A percentile compares a stretch with the other conserved stretches of the same genome.
Evolutionary conservation across 2,888 invertebrate species (phyloP).

Genomic region (Cybosia mesomella): DNA sequence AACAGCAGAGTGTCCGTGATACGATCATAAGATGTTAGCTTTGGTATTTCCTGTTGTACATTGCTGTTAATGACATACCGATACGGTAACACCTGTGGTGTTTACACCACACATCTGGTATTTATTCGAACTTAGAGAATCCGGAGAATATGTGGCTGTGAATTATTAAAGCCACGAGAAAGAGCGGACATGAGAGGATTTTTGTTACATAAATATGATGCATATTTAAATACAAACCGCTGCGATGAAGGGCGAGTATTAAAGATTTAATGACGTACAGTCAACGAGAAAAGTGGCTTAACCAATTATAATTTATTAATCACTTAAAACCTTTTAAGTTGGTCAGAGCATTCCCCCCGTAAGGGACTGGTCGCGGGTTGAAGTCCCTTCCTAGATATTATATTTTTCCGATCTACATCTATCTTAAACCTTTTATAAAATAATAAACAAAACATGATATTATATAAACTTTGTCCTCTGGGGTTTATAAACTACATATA

Average conservation of each 20-base stretch:
- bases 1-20: neutral
- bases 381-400: no score
- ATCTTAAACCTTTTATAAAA: no score
- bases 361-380: no score
- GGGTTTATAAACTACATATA: no score
- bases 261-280: neutral
- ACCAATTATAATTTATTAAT: no score
- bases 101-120: conserved; percentile 1
- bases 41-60: conserved; percentile 28
- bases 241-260: neutral
- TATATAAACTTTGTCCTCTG: no score
- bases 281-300: no score
- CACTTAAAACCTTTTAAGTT: no score
- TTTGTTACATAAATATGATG: neutral
- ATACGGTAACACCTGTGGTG: conserved; percentile 27
- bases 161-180: neutral
- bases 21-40: conserved; percentile 10
- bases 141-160: neutral
- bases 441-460: no score
- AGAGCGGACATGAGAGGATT: neutral
- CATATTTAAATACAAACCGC: neutral
- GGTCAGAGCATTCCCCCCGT: no score
- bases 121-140: neutral
- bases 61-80: conserved; percentile 24
- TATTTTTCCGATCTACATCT: no score